Base-by-base conservation (phyloP, 2,113 vertebrate genomes). In the Gnathonemus longibarbis region DNA sequence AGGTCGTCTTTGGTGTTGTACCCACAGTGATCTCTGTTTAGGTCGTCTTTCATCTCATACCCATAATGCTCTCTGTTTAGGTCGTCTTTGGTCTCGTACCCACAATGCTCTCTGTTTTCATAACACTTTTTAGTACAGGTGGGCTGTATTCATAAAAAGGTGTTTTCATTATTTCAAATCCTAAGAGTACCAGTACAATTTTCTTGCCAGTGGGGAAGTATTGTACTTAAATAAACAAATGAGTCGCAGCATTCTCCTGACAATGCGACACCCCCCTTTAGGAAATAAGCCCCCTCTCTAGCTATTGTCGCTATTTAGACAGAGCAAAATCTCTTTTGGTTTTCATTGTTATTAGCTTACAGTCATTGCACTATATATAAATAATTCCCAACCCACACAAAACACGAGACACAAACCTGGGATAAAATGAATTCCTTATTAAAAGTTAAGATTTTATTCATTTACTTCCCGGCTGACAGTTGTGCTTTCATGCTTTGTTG, bases 151-250 rank as follows among this genome's bases (percentile, higher is more conserved):
- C 46, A 53, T 13, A 35, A 27, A 50, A 87, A 35, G 27, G 74
- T 80, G 74, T 42, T 80, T 80, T 80, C 6, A 84, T 48, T 62
- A 56, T 66, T 45, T 35, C 42, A 31, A 58, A 45, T 31, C 27
- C 27, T 53, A 27, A 52, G 19, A 88, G 56, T 35, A 56, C 17
- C 87, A 62, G 35, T n/a, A 24, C 87, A 88, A 45, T 45, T 53
- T 87, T 53, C 50, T 52, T 62, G 35, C 35, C 87, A 62, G 49
- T 53, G 85, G 85, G 85, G 48, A 87, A 87, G 49, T 35, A 87
- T 52, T 52, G 2, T 52, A 35, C 50, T 87, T 56, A 87, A 87
- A 50, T 50, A 27, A 84, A 35, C 27, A 56, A 87, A 52, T 53
- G 17, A n/a, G 17, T 27, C 7, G 2, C 50, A 87, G 74, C 17